A percentile compares a stretch with the other conserved stretches of the same genome.
Evolutionary conservation across 2,797 vertebrate species (phyloP).

Genomic region (Hipposideros larvatus): DNA sequence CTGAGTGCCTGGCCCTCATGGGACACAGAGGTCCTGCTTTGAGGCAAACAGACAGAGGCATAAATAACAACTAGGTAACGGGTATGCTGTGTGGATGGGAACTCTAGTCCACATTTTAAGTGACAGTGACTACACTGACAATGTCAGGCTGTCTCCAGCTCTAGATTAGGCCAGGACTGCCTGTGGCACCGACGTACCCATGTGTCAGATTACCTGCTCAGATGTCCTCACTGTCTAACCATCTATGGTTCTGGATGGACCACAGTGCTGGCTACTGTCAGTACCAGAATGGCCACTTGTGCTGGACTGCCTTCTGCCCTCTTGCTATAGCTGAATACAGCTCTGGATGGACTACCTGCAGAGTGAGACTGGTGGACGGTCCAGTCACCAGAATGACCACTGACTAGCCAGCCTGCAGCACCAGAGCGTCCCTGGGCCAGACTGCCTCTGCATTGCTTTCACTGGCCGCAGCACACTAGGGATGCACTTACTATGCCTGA

Average conservation of each 20-base stretch:
- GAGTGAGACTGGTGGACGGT: neutral
- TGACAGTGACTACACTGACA: neutral
- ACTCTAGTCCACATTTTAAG: neutral
- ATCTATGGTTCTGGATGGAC: neutral
- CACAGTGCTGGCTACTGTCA: neutral
- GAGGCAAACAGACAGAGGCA: neutral
- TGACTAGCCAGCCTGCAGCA: neutral
- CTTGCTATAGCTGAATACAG: neutral
- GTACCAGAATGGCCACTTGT: neutral
- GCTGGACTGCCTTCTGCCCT: neutral
- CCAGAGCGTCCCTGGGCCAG: neutral
- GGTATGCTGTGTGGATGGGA: neutral
- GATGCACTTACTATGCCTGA: neutral
- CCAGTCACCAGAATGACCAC: neutral
- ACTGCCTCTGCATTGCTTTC: neutral
- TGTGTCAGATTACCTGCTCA: neutral
- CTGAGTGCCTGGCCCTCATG: neutral
- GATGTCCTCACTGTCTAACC: neutral
- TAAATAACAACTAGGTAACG: neutral
- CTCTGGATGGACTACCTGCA: neutral
- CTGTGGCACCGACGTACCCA: neutral
- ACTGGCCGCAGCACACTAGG: neutral
- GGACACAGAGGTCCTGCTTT: neutral
- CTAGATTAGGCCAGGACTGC: conserved; percentile 4
- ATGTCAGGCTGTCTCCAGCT: neutral